Conservation (phyloP, 2,888 invertebrate species). For the Melieria crassipennis region DNA sequence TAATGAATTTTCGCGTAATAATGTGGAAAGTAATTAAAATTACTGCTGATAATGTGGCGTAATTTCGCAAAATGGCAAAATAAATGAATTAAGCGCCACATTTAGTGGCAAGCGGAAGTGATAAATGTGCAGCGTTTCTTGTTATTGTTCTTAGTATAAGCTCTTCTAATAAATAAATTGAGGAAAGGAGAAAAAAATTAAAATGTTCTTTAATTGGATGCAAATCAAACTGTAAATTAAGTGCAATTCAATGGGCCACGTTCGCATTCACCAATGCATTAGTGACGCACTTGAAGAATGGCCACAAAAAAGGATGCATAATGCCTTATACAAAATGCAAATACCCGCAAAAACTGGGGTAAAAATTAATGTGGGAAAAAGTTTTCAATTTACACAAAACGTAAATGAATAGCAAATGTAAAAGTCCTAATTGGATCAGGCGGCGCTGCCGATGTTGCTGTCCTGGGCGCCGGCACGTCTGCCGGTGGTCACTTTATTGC, state of each 20-base stretch:
- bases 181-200: no score
- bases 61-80: conserved; percentile 25
- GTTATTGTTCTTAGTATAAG: no score
- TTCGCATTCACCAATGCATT: background rate
- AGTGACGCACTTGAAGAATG: background rate
- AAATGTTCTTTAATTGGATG: no score
- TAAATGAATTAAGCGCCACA: conserved; percentile 19
- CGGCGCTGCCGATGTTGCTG: background rate
- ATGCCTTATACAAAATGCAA: conserved; percentile 12
- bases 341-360: background rate
- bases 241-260: background rate
- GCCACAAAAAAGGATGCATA: background rate
- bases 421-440: conserved; percentile 24
- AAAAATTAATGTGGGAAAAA: background rate
- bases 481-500: no score
- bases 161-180: no score
- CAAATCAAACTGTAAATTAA: background rate
- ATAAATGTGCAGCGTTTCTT: conserved; percentile 6
- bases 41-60: conserved; percentile 35
- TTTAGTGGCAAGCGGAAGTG: background rate
- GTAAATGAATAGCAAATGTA: background rate
- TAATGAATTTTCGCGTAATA: conserved; percentile 34
- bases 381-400: conserved; percentile 3
- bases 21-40: conserved; percentile 38
- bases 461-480: no score